Conservation (phyloP, 1,140 invertebrate species). For the Sitodiplosis mosellana region DNA sequence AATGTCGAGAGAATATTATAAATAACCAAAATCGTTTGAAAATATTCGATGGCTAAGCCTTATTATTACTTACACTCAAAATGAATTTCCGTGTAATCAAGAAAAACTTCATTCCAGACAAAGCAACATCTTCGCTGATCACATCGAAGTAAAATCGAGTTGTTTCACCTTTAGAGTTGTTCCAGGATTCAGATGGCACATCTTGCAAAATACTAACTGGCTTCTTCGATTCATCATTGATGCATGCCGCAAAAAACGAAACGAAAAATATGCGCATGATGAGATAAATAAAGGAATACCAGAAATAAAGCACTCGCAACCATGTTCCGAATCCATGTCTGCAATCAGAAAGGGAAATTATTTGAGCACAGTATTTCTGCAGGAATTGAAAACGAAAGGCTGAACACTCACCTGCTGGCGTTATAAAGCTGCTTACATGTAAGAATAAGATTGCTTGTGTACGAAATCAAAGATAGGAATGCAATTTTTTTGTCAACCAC, state of each 20-base stretch:
- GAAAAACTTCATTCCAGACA: conserved; percentile 38
- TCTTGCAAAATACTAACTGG: conserved; percentile 33
- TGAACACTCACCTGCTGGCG: too few relatives aligned
- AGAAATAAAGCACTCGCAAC: conserved; percentile 30
- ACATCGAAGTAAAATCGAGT: conserved; percentile 38
- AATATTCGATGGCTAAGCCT: too few relatives aligned
- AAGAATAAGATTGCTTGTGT: conserved; percentile 36
- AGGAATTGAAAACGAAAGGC: too few relatives aligned
- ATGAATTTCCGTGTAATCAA: too few relatives aligned
- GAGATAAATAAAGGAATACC: conserved; percentile 39
- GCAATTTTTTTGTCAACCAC: conserved; percentile 28
- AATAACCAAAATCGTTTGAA: too few relatives aligned
- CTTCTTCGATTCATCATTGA: conserved; percentile 39
- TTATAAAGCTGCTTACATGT: conserved; percentile 36
- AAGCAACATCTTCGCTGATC: conserved; percentile 32
- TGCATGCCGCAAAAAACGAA: conserved; percentile 35
- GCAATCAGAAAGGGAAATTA: too few relatives aligned
- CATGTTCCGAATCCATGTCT: too few relatives aligned
- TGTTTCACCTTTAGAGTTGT: conserved; percentile 34
- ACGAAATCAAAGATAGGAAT: conserved; percentile 34
- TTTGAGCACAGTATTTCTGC: too few relatives aligned
- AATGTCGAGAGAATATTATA: too few relatives aligned
- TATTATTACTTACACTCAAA: too few relatives aligned
- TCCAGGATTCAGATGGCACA: conserved; percentile 33
- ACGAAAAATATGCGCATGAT: conserved; percentile 34